Conservation (phyloP, 2,113 vertebrate species). For the Seriola quinqueradiata region DNA sequence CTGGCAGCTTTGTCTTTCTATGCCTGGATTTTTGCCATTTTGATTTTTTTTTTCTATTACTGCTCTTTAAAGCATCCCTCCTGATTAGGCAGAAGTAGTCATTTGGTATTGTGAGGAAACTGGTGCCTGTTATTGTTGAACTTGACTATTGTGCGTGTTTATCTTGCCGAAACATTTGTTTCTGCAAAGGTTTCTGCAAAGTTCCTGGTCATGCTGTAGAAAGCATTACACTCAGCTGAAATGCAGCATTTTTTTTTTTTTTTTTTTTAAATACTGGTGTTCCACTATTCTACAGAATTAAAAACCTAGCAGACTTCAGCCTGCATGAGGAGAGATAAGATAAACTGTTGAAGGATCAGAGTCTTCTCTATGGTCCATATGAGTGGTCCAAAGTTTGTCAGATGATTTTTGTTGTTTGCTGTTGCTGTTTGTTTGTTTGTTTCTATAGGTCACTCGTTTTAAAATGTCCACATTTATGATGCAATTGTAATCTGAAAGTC, state of each 20-base stretch:
- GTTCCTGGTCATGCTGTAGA: conserved; percentile 39
- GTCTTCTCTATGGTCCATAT: conserved; percentile 2
- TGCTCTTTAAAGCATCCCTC: conserved; percentile 24
- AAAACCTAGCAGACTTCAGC: conserved; percentile 45
- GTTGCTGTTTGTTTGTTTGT: neutral
- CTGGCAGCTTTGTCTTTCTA: conserved; percentile 11
- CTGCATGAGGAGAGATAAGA: conserved; percentile 55
- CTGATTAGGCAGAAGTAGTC: conserved; percentile 51
- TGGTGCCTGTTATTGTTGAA: conserved; percentile 60
- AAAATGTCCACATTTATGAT: neutral
- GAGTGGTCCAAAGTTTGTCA: conserved; percentile 12
- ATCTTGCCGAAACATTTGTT: conserved; percentile 75
- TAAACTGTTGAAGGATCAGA: conserved; percentile 37
- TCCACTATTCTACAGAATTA: conserved; percentile 38
- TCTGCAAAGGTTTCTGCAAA: conserved; percentile 31
- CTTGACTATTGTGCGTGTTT: conserved; percentile 67
- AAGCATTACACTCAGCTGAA: conserved; percentile 35
- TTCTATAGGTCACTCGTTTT: neutral
- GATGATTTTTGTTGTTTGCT: conserved; percentile 16
- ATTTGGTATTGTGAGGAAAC: conserved; percentile 51
- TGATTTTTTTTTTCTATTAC: conserved; percentile 10
- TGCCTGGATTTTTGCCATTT: conserved; percentile 35
- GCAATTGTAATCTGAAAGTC: conserved; percentile 13
- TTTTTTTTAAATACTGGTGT: conserved; percentile 40
- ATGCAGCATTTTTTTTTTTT: conserved; percentile 9